These are phyloP conservation scores for Chloroclysta siterata DNA, from an alignment of 2,888 invertebrate species.

Conservation along the genomic window DNA sequence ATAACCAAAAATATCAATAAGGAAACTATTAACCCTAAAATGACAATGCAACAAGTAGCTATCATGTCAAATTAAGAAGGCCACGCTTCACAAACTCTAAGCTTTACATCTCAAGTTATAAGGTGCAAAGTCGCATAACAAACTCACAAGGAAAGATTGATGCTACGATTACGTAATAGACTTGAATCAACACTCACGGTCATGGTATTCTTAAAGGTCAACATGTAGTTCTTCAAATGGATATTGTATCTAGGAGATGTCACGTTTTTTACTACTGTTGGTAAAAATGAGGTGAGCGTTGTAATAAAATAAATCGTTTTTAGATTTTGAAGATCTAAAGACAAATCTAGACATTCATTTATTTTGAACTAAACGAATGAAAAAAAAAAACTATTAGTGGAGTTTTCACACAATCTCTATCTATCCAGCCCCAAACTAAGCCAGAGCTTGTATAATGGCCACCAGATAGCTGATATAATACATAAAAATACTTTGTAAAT, in stretches of 20 bases:
- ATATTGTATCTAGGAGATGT: slow-evolving; percentile 48
- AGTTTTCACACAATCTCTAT: too few relatives aligned
- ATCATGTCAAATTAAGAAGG: slow-evolving; percentile 49
- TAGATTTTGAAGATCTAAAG: too few relatives aligned
- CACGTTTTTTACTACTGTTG: slow-evolving; percentile 16
- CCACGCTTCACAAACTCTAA: slow-evolving; percentile 25
- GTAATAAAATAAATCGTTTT: too few relatives aligned
- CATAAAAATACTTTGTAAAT: too few relatives aligned
- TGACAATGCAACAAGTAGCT: slow-evolving; percentile 60
- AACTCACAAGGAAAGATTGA: slow-evolving; percentile 63
- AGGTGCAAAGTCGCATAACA: slow-evolving; percentile 30
- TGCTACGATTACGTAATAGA: slow-evolving; percentile 74
- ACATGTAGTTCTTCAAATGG: slow-evolving; percentile 58
- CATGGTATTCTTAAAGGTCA: slow-evolving; percentile 77
- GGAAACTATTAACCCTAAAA: slow-evolving; percentile 57
- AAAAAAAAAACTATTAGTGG: too few relatives aligned
- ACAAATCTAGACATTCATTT: too few relatives aligned
- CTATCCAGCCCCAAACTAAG: too few relatives aligned
- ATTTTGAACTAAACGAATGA: too few relatives aligned
- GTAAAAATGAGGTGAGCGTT: slow-evolving; percentile 2
- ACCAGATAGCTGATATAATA: too few relatives aligned
- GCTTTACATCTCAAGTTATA: slow-evolving; percentile 22
- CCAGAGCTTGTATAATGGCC: too few relatives aligned
- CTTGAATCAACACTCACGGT: slow-evolving; percentile 77
- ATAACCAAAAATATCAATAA: slow-evolving; percentile 54